Evolutionary conservation across 1,140 invertebrate species (phyloP), one percentile per base, ranked within the genome.

Genomic region (Hylaeus volcanicus): DNA sequence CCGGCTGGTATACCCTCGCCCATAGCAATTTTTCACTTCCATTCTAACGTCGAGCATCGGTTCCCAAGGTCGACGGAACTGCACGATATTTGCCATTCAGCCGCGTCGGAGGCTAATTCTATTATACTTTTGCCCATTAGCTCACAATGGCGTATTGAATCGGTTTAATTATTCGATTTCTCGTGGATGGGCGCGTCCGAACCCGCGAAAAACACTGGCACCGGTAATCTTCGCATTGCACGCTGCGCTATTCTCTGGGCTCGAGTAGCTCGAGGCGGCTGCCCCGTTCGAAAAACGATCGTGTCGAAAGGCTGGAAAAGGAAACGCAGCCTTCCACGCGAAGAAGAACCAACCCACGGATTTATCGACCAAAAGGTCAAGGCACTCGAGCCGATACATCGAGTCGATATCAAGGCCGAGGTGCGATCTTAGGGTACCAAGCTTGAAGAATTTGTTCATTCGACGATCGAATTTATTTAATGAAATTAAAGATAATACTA

Each of bases 321-420:
- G 70, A 65, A 74, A 53, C 63, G n/a, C 51, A 45, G 45, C 55
- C 71, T 74, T 83, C 84, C 73, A 71, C 60, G 61, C 55, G 51
- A 60, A 43, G 83, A 86, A 85, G 84, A 86, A 74, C 55, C 83
- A 73, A 85, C 79, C 73, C 79, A 86, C 79, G 82, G 78, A 86
- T 73, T 72, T 78, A 74, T 65, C 65, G 61, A 58, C 41, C 68
- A 76, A 86, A 86, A 86, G 85, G 84, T 83, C 84, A 86, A 86
- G 81, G 84, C 65, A 80, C 75, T 65, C 85, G 63, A 68, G 48
- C 48, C 56, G 72, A 60, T 85, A 60, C 83, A 86, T 82, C 63
- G 79, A 78, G 68, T 41, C 56, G 71, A 8, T 85, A 84, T 82
- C 85, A 85, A 86, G 84, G 84, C 39, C 72, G 79, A 6, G 61